Evolutionary conservation across 2,797 vertebrate genomes (phyloP), one percentile per base, ranked within the genome.

Genomic region (Poecile montanus): DNA sequence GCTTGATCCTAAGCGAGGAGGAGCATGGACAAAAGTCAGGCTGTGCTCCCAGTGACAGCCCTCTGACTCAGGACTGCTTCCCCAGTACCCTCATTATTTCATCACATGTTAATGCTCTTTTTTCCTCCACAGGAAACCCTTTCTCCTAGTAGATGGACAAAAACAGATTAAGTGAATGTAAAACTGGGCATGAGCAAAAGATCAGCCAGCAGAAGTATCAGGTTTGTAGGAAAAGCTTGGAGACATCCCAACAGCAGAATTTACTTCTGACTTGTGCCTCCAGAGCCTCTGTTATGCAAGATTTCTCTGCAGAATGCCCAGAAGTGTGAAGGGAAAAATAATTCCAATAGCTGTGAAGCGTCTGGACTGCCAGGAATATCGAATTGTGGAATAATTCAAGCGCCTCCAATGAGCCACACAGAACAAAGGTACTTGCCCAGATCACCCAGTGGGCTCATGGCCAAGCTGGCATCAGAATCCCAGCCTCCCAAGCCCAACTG

Each of bases 11-110:
- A 7, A 66, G 67, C 67, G n/a, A 57, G 78, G 89, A 80, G 45
- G 47, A 5, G 53, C 13, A 14, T 0, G 0, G 16, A 29, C 30
- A 62, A 36, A 56, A 65, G 72, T 13, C 40, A 47, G 58, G 56
- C 63, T 70, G 71, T 50, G 7, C 81, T 89, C 83, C 32, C n/a
- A 1, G 7, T 94, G 94, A 94, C 10, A 29, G 75, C 67, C 48
- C 60, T 90, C 86, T 97, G 96, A 96, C 95, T 97, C 88, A 96
- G 68, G 56, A 57, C 61, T 94, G 86, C 84, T 76, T 94, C 92
- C 61, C 34, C 70, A 57, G 29, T 11, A 83, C 25, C 5, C 6
- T 61, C 84, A 50, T 51, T 82, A 91, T 74, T 94, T 70, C 89
- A 77, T 85, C 84, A 78, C 6, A 22, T 5, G 4, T 27, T 32